phyloP scores from a whole-genome alignment of 2,113 vertebrate genomes.

The Periophthalmus modestus region DNA sequence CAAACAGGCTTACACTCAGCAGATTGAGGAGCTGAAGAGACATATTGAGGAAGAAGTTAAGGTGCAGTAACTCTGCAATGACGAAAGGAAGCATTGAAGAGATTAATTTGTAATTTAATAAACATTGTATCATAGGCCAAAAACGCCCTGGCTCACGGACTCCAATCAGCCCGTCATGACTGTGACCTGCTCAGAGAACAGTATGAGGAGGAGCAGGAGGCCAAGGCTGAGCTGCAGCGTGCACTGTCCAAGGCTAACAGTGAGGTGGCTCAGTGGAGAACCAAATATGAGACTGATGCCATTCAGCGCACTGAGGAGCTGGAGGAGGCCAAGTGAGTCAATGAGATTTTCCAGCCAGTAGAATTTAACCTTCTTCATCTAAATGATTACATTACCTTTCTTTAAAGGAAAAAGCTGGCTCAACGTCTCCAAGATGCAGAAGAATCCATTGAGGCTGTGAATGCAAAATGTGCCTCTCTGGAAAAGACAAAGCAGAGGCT shows the following conservation, averaged over 20 bases:
- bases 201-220: constrained; percentile 31
- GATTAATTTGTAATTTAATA: constrained; percentile 14
- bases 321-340: constrained; percentile 64
- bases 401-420: constrained; percentile 85
- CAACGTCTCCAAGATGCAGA: constrained; percentile 77
- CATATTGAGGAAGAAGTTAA: constrained; percentile 83
- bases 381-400: background rate
- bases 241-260: constrained; percentile 65
- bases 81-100: constrained; percentile 3
- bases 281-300: constrained; percentile 69
- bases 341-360: too few species aligned
- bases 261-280: constrained; percentile 68
- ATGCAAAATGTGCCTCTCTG: constrained; percentile 85
- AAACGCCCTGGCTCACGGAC: constrained; percentile 67
- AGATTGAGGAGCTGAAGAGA: constrained; percentile 86
- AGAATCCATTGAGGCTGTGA: constrained; percentile 64
- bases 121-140: constrained; percentile 62
- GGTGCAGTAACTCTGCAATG: constrained; percentile 52
- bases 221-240: constrained; percentile 64
- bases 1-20: constrained; percentile 80
- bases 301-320: constrained; percentile 72
- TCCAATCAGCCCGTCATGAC: constrained; percentile 74
- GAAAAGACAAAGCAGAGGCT: constrained; percentile 85
- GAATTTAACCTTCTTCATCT: background rate
- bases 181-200: constrained; percentile 70